Base-by-base conservation (phyloP, 2,888 invertebrate genomes). In the Cheilosia vulpina region DNA sequence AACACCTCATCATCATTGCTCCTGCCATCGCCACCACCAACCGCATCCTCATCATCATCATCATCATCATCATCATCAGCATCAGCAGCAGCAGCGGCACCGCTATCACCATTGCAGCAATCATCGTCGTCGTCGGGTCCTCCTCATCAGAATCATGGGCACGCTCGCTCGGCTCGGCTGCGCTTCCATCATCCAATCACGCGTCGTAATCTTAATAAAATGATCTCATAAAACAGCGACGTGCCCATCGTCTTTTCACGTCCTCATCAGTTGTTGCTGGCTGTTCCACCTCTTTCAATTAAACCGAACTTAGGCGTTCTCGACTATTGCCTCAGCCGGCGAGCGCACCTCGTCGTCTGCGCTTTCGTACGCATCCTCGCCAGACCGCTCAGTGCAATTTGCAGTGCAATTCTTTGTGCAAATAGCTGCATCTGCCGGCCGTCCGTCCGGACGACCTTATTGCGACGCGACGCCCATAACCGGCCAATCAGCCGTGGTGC, bases 201-300 rank as follows among this genome's bases (percentile, higher is more conserved):
- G 79, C 80, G 84, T 80, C 75, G 80, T 84, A 84, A 84, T 84
- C 84, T 84, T 84, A 84, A 84, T 84, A 84, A 84, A 84, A 84
- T 84, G 80, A 84, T 84, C 84, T 84, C 84, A 84, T 84, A 84
- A 84, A 84, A 84, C 80, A 76, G 75, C 80, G 80, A 84, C 84
- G 84, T 84, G 75, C 75, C 65, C 84, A 84, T 71, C 79, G 79
- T 77, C 83, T 69, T 63, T 63, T 57, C 75, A 84, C 80, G 69
- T 80, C 80, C 69, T 84, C 84, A 80, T 80, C 84, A 75, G 75
- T 55, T 66, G 60, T 75, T 71, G 87, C 87, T 87, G 72, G 60
- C 71, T 75, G 87, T 87, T 87, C 87, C 87, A 87, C 87, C 87
- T 82, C 87, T 87, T 87, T 87, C 87, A 87, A 87, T 87, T 87